Conservation (phyloP, 2,888 invertebrate genomes). For the Hypolimnas misippus region DNA sequence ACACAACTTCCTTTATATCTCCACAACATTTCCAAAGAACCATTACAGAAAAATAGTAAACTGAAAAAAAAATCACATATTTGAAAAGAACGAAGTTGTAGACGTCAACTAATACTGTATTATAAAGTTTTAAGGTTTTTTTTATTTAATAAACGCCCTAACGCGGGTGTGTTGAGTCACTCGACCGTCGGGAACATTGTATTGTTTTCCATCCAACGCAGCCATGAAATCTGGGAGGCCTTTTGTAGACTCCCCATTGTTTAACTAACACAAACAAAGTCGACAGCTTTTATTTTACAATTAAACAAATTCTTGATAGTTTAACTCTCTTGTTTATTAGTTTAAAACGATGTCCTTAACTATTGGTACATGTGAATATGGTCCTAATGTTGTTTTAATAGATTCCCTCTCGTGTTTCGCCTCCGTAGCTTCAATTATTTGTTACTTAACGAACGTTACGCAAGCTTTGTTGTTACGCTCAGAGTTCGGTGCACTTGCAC, state of each 20-base stretch:
- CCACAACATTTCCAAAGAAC: too few relatives aligned
- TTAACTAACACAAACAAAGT: conserved; percentile 66
- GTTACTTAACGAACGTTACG: conserved; percentile 63
- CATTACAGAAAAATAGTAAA: too few relatives aligned
- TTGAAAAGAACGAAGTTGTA: too few relatives aligned
- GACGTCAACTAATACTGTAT: background rate
- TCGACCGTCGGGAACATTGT: conserved; percentile 70
- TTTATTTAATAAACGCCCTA: conserved; percentile 46
- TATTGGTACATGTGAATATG: conserved; percentile 45
- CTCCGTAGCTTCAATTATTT: conserved; percentile 78
- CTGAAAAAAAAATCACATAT: too few relatives aligned
- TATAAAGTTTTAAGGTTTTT: conserved; percentile 24
- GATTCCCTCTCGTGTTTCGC: conserved; percentile 68
- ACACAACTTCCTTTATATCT: too few relatives aligned
- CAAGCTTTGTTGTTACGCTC: conserved; percentile 37
- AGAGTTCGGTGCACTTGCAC: conserved; percentile 37
- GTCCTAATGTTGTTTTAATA: conserved; percentile 69
- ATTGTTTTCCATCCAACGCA: conserved; percentile 69
- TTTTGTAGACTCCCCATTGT: conserved; percentile 75
- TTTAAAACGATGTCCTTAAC: conserved; percentile 33
- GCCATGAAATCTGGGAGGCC: conserved; percentile 66
- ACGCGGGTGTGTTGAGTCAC: conserved; percentile 69
- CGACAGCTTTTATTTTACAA: conserved; percentile 41
- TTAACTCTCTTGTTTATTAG: conserved; percentile 43
- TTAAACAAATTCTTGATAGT: conserved; percentile 53